Conservation (phyloP, 2,113 vertebrate genomes). For the Eublepharis macularius region DNA sequence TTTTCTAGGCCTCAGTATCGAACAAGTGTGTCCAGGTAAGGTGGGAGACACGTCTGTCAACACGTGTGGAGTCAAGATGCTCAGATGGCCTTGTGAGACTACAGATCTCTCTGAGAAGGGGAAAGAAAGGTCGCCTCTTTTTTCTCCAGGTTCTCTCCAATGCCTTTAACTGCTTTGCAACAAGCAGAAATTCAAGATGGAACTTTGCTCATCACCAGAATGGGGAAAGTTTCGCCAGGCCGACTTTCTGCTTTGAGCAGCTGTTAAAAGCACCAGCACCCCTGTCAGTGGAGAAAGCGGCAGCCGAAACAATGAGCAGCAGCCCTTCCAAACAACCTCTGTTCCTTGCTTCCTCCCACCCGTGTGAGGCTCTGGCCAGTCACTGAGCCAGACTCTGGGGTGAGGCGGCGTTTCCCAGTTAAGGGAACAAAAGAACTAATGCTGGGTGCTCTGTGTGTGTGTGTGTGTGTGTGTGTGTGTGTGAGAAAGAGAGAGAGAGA, state of each 20-base stretch:
- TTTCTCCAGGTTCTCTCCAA: neutral
- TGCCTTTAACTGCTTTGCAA: neutral
- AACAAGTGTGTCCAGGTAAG: neutral
- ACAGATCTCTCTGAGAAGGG: neutral
- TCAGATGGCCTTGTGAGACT: neutral
- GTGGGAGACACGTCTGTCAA: no score
- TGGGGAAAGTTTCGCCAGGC: neutral
- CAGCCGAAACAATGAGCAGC: neutral
- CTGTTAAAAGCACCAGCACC: neutral
- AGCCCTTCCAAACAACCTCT: neutral
- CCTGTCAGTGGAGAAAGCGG: neutral
- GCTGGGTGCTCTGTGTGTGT: neutral
- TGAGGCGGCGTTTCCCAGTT: conserved; percentile 33
- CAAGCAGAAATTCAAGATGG: neutral
- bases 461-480: neutral
- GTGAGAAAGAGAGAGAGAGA: neutral
- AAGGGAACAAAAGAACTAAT: conserved; percentile 24
- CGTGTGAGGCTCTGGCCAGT: conserved; percentile 22
- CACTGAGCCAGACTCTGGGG: conserved; percentile 12
- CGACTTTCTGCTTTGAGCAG: neutral
- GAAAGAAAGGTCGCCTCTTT: neutral
- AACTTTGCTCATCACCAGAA: neutral
- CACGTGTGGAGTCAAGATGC: neutral
- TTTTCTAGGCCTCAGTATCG: neutral
- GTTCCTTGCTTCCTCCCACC: conserved; percentile 3